phyloP scores from a whole-genome alignment of 2,797 vertebrate species.

The Uromys caudimaculatus region DNA sequence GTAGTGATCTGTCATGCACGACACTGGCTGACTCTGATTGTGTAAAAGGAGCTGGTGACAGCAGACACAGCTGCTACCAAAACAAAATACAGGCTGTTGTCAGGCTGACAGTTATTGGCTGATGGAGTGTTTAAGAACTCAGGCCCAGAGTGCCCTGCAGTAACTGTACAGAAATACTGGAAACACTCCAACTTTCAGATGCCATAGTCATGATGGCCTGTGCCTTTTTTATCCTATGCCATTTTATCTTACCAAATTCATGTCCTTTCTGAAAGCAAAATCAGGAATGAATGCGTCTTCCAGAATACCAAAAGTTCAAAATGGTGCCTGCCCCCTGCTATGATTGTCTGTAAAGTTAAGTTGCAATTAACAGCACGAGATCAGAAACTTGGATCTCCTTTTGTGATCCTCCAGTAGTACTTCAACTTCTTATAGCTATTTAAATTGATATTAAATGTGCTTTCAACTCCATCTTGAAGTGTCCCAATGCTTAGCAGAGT shows the following conservation, averaged over 20 bases:
- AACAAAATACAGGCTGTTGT: conserved; percentile 72
- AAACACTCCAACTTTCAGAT: conserved; percentile 63
- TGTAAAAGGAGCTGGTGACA: conserved; percentile 74
- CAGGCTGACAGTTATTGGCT: conserved; percentile 76
- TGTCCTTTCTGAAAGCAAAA: conserved; percentile 66
- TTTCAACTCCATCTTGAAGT: conserved; percentile 41
- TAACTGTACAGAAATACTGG: conserved; percentile 71
- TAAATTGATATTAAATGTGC: background rate
- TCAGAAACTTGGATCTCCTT: background rate
- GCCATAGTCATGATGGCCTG: conserved; percentile 17
- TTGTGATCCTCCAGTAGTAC: background rate
- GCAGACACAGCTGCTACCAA: conserved; percentile 69
- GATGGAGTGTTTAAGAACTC: conserved; percentile 73
- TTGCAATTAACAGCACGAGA: conserved; percentile 15
- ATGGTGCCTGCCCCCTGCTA: background rate
- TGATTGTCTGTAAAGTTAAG: background rate
- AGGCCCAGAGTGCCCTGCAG: conserved; percentile 47
- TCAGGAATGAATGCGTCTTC: conserved; percentile 43
- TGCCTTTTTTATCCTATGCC: conserved; percentile 33
- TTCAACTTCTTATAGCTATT: background rate
- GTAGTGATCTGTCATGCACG: conserved; percentile 74
- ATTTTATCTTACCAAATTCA: conserved; percentile 68
- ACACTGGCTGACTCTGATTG: conserved; percentile 64
- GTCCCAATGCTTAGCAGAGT: background rate
- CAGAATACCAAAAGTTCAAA: conserved; percentile 57